Evolutionary conservation across 2,113 vertebrate species (phyloP), one percentile per base, ranked within the genome.

Genomic region (Delphinapterus leucas): DNA sequence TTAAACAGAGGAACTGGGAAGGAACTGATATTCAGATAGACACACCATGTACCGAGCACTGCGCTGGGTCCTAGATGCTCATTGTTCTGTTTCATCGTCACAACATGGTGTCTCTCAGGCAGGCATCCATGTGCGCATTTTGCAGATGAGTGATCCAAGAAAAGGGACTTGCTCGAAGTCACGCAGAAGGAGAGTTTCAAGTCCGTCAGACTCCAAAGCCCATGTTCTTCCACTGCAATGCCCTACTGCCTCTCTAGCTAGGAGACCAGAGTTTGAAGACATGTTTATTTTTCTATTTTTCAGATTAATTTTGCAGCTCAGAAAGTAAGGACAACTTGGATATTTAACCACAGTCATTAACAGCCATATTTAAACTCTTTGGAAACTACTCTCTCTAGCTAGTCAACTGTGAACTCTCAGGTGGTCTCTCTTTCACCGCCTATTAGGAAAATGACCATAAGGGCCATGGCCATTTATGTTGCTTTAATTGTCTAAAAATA

Each of bases 291-390:
- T 93, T 90, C 47, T 25, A 63, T 17, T 89, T 74, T 88, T 88
- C 89, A 93, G 61, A 74, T 95, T 84, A 60, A 38, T 85, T 95
- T 73, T 44, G 18, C 17, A 81, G 82, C 31, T 61, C 83, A 44
- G 85, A 92, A 82, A 83, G 80, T 68, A 96, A 92, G 41, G 55
- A 77, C 88, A 77, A 71, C 38, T 53, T 92, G 79, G 36, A 85
- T 60, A 53, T 44, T 70, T 92, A 65, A 79, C 13, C 33, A 44
- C 11, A 83, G 41, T 81, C 82, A 44, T 61, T 55, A 61, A 87
- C 55, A 96, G 70, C 36, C 23, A 12, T 44, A 70, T 60, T 21
- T 73, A 21, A 81, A 53, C n/a, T 93, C 67, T 77, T 68, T 68
- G 8, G 47, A 93, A 87, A 49, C 53, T 36, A 76, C 68, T 25